Evolutionary conservation across 1,140 invertebrate genomes (phyloP).

Genomic region (Drosophila biarmipes): DNA sequence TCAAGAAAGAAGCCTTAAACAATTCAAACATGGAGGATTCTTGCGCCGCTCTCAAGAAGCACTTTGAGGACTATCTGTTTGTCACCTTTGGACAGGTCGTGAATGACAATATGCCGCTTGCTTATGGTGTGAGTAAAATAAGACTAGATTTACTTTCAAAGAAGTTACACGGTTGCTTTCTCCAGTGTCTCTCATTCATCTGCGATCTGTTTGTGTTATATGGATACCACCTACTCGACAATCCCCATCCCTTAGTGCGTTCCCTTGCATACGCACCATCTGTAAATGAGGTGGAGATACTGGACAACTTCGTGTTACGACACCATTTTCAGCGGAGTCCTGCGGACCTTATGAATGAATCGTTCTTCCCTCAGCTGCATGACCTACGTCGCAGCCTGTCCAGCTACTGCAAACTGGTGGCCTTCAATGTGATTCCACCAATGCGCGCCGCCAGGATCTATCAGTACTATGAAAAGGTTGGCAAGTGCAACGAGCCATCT

Average conservation of each 20-base stretch:
- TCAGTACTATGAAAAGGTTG: conserved; percentile 49
- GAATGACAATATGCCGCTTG: not conserved
- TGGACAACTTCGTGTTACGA: conserved; percentile 32
- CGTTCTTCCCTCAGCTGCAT: not conserved
- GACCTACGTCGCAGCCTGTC: conserved; percentile 27
- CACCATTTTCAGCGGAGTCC: conserved; percentile 12
- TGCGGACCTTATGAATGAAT: not conserved
- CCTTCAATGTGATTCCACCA: conserved; percentile 47
- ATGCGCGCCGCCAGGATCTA: conserved; percentile 43
- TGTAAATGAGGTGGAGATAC: conserved; percentile 20
- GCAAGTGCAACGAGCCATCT: not conserved
- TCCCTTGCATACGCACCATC: conserved; percentile 6
- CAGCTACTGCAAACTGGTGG: conserved; percentile 55
- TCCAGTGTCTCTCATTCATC: conserved; percentile 27
- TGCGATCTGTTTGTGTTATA: conserved; percentile 57
- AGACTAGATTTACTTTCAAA: not conserved
- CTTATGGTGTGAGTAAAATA: conserved; percentile 7
- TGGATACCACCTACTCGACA: conserved; percentile 6
- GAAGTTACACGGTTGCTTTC: too few species aligned
- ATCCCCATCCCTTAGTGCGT: not conserved
- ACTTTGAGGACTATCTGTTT: conserved; percentile 18
- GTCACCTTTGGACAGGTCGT: not conserved
- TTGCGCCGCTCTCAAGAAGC: conserved; percentile 1
- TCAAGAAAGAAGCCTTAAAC: not conserved
- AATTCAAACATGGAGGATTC: conserved; percentile 3